Base-by-base conservation (phyloP, 53 echinoderm and acorn worm species). In the Patiria pectinifera region DNA sequence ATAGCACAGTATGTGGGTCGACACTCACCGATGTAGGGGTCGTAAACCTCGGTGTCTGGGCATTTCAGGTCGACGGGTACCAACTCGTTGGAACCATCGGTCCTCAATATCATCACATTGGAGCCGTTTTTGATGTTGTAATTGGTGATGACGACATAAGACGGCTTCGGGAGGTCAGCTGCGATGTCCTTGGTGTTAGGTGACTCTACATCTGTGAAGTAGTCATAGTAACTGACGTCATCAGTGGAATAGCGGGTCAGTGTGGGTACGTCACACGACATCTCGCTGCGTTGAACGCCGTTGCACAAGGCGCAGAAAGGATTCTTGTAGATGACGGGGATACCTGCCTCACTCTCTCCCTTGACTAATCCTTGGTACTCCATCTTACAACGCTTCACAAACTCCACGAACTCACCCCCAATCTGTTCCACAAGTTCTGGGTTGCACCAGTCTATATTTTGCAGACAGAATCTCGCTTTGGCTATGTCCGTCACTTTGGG, bases 301-400 rank as follows among this genome's bases (percentile, higher is more conserved):
- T 99, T 99, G 70, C 99, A 99, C n/a, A 91, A 82, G 11, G 96
- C 97, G 71, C 99, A 99, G 74, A 90, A 91, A 0, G 95, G 74
- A 47, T 99, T 99, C 47, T 96, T 95, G 83, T 94, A 99, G 8
- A 96, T 82, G 18, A 69, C 19, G 13, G 84, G 25, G 46, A 60
- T 78, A 13, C 77, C 83, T 21, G 80, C 23, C 59, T 85, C n/a
- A n/a, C 26, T 82, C 66, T 23, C 74, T 14, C 87, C 91, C 2
- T 94, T 24, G 6, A 96, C 91, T 6, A 94, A 86, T 9, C 82
- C 92, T 47, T 95, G 95, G 78, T 91, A 89, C 14, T 60, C 62
- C 6, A 78, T 59, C 21, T n/a, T 45, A 69, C 96, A 96, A 16
- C 59, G 83, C 49, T 43, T 69, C 47, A 10, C 8, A 14, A 93